Base-by-base conservation (phyloP, 2,113 vertebrate genomes). In the Thalassarche chlororhynchos region DNA sequence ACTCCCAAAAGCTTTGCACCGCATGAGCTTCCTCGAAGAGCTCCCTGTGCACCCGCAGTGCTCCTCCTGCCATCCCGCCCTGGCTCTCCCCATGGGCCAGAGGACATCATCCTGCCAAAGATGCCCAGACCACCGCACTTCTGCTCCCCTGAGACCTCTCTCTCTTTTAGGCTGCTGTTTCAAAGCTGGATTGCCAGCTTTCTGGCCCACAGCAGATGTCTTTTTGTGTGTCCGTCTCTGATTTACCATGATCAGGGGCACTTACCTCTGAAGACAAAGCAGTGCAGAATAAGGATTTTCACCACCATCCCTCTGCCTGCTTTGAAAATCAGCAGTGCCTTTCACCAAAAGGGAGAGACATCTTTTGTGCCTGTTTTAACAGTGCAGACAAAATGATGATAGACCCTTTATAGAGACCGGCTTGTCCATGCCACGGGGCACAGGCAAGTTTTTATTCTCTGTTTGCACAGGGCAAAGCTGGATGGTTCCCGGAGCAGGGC, bases 401-500 rank as follows among this genome's bases (percentile, higher is more conserved):
- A 52, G 58, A 68, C 3, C 16, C 13, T 42, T 14, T 60, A 20
- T 5, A 60, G 75, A 70, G 38, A 65, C 17, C 0, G 8, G 5
- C 19, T 78, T 49, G 34, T 61, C n/a, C 10, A 10, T 19, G 65
- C 51, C 46, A 36, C 1, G 3, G 64, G 65, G 26, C 68, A 44
- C 6, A 18, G 28, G 23, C 40, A 49, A 20, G 20, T 8, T 91
- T 66, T 61, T 68, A 14, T 38, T 38, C 24, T 44, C 28, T 61
- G 19, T 38, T 61, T 55, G n/a, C 38, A 36, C 14, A 38, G 34
- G 52, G 25, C n/a, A 74, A 65, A 89, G 66, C 44, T 8, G 7
- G 31, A 26, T 0, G 6, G 60, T 34, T 77, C 32, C 29, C 1
- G 2, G 38, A 54, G 42, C 10, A 24, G 38, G 34, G 18, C 21